phyloP scores from a whole-genome alignment of 1,140 invertebrate species.

The Lepeophtheirus salmonis region DNA sequence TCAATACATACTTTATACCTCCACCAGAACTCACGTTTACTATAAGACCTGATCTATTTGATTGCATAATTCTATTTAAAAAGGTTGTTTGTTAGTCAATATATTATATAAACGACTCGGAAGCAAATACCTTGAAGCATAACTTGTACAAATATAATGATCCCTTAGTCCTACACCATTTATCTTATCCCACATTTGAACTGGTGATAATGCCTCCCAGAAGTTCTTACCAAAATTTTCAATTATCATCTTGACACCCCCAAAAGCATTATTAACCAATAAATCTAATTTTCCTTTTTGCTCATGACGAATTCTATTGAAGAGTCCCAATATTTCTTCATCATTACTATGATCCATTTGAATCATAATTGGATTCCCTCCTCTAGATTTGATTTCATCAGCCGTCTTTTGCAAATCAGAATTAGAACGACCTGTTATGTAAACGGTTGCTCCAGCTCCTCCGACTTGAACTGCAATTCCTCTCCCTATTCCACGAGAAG shows the following conservation, averaged over 20 bases:
- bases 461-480: conserved; percentile 15
- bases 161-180: conserved; percentile 15
- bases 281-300: conserved; percentile 17
- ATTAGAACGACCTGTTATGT: conserved; percentile 7
- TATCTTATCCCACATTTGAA: conserved; percentile 8
- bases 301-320: conserved; percentile 1
- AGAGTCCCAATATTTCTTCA: neutral
- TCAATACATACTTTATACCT: conserved; percentile 10
- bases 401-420: conserved; percentile 4
- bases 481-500: conserved; percentile 6
- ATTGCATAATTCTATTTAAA: conserved; percentile 7
- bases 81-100: neutral
- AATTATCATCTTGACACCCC: conserved; percentile 11
- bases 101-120: neutral
- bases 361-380: neutral
- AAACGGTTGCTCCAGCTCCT: conserved; percentile 13
- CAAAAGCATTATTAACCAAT: conserved; percentile 17
- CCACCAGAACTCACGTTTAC: conserved; percentile 10
- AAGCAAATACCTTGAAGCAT: conserved; percentile 3
- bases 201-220: neutral
- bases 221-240: conserved; percentile 4
- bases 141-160: conserved; percentile 10
- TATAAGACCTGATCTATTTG: conserved; percentile 3
- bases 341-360: conserved; percentile 14
- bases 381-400: conserved; percentile 13